These are phyloP conservation scores for Oreamnos americanus DNA, from an alignment of 2,113 vertebrate species.

Conservation along the genomic window DNA sequence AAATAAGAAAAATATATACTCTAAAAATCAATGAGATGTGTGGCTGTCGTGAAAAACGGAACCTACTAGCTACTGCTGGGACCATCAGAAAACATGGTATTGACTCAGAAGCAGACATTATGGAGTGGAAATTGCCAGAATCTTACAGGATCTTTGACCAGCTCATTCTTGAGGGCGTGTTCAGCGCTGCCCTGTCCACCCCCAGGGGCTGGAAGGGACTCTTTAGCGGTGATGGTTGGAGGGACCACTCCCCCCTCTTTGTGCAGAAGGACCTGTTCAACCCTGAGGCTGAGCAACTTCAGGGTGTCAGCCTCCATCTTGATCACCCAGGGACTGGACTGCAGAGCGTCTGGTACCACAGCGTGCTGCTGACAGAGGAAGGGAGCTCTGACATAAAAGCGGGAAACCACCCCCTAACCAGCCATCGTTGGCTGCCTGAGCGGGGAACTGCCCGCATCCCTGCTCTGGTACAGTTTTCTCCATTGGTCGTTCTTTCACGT, in stretches of 20 bases:
- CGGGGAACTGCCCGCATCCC: neutral
- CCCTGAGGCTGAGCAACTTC: accelerated
- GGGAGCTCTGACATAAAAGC: neutral
- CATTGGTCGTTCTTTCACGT: accelerated
- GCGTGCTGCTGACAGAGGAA: neutral
- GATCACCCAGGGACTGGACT: neutral
- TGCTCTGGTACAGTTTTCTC: neutral
- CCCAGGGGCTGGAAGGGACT: neutral
- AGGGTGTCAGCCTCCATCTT: neutral
- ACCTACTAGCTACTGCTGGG: too few species aligned
- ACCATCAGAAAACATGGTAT: neutral
- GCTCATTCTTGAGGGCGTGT: too few species aligned
- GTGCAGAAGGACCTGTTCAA: accelerated
- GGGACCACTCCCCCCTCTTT: neutral
- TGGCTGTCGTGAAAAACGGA: too few species aligned
- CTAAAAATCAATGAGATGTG: too few species aligned
- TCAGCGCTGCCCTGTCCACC: accelerated
- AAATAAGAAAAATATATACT: too few species aligned
- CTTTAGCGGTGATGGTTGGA: accelerated
- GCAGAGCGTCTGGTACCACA: too few species aligned
- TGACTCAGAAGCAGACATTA: neutral
- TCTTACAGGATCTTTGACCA: neutral
- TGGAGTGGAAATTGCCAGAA: neutral
- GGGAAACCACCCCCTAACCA: neutral
- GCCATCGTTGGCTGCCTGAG: accelerated